Base-by-base conservation (phyloP, 2,797 vertebrate genomes). In the Sebastes taczanowskii region DNA sequence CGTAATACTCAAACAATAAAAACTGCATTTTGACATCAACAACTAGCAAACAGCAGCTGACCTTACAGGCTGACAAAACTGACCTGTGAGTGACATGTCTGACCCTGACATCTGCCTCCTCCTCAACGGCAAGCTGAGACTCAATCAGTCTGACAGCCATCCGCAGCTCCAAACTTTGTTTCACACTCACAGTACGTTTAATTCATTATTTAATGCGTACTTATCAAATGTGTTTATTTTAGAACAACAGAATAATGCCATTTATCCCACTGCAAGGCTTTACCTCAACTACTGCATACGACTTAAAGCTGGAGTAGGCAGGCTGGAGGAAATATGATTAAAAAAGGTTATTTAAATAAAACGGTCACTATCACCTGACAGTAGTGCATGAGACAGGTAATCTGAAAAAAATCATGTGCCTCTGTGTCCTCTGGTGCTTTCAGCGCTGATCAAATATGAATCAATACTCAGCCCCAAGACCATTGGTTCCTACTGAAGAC, bases 101-200 rank as follows among this genome's bases (percentile, higher is more conserved):
- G 74, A 82, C 60, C 35, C 80, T 20, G 72, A 82, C 60, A 59
- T 62, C 55, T 58, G 63, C 63, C 76, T 7, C 23, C 69, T 60
- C 53, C 16, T 4, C 27, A 52, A 30, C 65, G 18, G 22, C 74
- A 46, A 22, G 11, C 20, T 55, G 68, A 49, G 63, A 22, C 9
- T 59, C 34, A 59, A 6, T 76, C 68, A 3, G 32, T 11, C 14
- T n/a, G n/a, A 20, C 62, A 64, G 49, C 46, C 49, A 5, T 16
- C 65, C 64, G 78, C 35, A 64, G 27, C 55, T 58, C 23, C 55
- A 14, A 35, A 30, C 64, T 66, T 60, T 27, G 30, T 7, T 68
- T 79, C 46, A 23, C 38, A 22, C 27, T 53, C 11, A 38, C 64
- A 32, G 1, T 27, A 22, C 34, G 35, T 35, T 16, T n/a, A 60